Percentiles rank a stretch among this genome's conserved stretches.
Evolutionary conservation across 2,888 invertebrate species (phyloP).

Genomic region (Cremastobaeus sp.): DNA sequence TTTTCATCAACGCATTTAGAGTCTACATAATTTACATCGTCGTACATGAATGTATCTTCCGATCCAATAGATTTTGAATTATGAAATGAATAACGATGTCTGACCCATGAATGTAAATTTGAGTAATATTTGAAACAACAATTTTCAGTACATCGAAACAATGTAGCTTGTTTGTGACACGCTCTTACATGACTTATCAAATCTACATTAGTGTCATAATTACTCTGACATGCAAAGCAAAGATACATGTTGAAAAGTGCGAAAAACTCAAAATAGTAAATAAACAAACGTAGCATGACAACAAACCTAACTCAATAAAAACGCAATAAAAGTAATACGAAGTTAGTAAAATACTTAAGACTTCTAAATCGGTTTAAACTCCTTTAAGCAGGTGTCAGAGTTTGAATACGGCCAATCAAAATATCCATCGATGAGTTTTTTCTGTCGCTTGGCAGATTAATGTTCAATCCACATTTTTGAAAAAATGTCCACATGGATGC

Average conservation of each 20-base stretch:
- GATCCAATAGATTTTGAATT: too few relatives aligned
- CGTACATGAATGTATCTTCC: too few relatives aligned
- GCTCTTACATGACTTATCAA: background rate
- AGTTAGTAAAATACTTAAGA: too few relatives aligned
- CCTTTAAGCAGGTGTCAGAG: too few relatives aligned
- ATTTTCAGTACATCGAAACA: background rate
- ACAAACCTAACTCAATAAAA: background rate
- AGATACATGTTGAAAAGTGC: background rate
- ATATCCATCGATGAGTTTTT: slow-evolving; percentile 10
- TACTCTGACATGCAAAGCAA: background rate
- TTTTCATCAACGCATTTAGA: too few relatives aligned
- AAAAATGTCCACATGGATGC: slow-evolving; percentile 19
- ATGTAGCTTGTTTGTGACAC: background rate
- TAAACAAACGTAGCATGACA: too few relatives aligned
- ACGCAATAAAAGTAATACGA: too few relatives aligned
- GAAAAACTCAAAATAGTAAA: background rate
- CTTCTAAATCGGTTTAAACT: background rate
- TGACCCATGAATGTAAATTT: background rate
- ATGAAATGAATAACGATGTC: background rate
- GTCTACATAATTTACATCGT: too few relatives aligned
- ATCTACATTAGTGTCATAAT: background rate
- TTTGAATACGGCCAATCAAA: too few relatives aligned
- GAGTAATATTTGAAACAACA: background rate
- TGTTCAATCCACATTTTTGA: slow-evolving; percentile 6
- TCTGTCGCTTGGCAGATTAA: slow-evolving; percentile 1